Conservation (phyloP, 2,888 invertebrate species). For the Leucophora obtusa region DNA sequence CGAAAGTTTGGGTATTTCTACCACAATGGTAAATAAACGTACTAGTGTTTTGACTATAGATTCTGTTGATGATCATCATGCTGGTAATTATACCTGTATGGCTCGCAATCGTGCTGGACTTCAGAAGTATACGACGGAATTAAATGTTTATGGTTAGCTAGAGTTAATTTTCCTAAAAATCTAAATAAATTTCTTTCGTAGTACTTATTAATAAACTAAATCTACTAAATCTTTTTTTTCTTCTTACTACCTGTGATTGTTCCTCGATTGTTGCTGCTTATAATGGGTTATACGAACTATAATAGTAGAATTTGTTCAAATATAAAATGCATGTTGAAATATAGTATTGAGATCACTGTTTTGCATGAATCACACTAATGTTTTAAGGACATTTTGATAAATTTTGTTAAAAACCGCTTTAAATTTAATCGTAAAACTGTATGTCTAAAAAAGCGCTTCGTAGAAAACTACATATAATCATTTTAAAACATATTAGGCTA, state of each 20-base stretch:
- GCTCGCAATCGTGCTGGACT: slow-evolving; percentile 86
- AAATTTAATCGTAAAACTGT: too few relatives aligned
- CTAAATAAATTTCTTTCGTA: neutral
- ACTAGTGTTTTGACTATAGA: slow-evolving; percentile 83
- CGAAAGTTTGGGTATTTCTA: slow-evolving; percentile 82
- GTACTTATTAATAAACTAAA: neutral
- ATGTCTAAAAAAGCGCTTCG: too few relatives aligned
- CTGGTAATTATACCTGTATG: slow-evolving; percentile 87
- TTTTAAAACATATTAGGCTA: too few relatives aligned
- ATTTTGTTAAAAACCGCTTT: neutral
- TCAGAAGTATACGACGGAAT: slow-evolving; percentile 83
- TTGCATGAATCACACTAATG: slow-evolving; percentile 26
- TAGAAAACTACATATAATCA: too few relatives aligned
- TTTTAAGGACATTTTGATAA: neutral
- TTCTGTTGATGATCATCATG: slow-evolving; percentile 83
- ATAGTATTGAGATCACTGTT: neutral
- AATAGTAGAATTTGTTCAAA: neutral
- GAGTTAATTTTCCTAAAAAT: neutral
- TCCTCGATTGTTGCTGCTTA: slow-evolving; percentile 22
- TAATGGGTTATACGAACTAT: slow-evolving; percentile 20
- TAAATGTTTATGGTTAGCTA: slow-evolving; percentile 86
- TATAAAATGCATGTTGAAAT: slow-evolving; percentile 19
- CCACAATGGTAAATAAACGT: slow-evolving; percentile 79
- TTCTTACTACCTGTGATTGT: neutral
- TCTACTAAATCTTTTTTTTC: slow-evolving; percentile 14